These are phyloP conservation scores for Nasua narica DNA, from an alignment of 2,797 vertebrate species.

Conservation along the genomic window DNA sequence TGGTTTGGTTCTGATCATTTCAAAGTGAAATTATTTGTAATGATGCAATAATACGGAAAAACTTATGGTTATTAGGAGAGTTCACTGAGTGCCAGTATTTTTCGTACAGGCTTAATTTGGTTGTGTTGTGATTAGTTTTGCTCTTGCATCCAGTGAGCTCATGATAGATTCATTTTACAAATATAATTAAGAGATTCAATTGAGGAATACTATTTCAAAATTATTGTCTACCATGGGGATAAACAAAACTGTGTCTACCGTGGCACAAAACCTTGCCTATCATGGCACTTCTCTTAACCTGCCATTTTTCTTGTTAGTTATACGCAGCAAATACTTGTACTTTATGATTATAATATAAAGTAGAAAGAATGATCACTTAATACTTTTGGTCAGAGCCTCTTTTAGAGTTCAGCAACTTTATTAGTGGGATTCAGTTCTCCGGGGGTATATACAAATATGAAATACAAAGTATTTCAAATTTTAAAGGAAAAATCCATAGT, in stretches of 20 bases:
- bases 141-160: conserved; percentile 4
- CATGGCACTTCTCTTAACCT: not conserved
- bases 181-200: conserved; percentile 40
- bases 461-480: not conserved
- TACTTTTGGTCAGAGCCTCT: not conserved
- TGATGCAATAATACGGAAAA: conserved; percentile 19
- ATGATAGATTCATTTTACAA: conserved; percentile 45
- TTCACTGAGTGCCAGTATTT: conserved; percentile 25
- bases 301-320: conserved; percentile 33
- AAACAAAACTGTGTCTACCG: not conserved
- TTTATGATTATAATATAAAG: conserved; percentile 40
- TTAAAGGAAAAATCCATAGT: not conserved
- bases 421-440: not conserved
- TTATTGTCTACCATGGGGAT: not conserved
- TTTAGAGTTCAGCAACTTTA: not conserved
- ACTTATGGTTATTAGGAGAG: not conserved
- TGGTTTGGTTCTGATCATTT: not conserved
- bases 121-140: conserved; percentile 53
- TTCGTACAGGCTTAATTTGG: conserved; percentile 42
- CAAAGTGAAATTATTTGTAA: conserved; percentile 46
- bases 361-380: not conserved
- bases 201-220: conserved; percentile 4
- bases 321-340: not conserved
- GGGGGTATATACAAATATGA: not conserved
- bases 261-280: not conserved